phyloP scores from a whole-genome alignment of 2,888 invertebrate genomes.

The Mythimna lalbum region DNA sequence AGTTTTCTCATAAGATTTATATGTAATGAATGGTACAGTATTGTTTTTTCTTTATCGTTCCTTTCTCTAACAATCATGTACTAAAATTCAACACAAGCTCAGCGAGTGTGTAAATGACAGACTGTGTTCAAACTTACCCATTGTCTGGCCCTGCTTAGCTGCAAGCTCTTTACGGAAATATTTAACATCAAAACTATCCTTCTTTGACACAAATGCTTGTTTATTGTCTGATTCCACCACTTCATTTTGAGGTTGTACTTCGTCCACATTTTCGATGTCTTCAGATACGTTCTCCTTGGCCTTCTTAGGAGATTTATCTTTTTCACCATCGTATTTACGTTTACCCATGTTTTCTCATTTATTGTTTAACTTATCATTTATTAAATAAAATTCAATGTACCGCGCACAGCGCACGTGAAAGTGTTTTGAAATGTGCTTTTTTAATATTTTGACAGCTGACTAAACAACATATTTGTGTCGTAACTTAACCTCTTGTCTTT shows the following conservation, averaged over 20 bases:
- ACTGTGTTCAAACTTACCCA: constrained; percentile 83
- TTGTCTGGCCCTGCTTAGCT: constrained; percentile 88
- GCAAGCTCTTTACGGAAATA: constrained; percentile 91
- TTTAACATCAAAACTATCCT: constrained; percentile 89
- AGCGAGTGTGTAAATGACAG: too few relatives aligned
- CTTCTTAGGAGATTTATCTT: constrained; percentile 71
- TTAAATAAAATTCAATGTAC: background rate
- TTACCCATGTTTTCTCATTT: constrained; percentile 77
- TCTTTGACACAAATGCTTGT: constrained; percentile 61
- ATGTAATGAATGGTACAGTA: too few relatives aligned
- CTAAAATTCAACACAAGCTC: too few relatives aligned
- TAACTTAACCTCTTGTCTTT: constrained; percentile 14
- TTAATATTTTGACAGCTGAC: constrained; percentile 18
- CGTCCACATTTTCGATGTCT: constrained; percentile 56
- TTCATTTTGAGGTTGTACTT: constrained; percentile 77
- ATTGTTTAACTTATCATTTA: constrained; percentile 21
- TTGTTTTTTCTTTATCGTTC: too few relatives aligned
- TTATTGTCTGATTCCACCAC: constrained; percentile 49
- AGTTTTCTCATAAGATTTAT: too few relatives aligned
- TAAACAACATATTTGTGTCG: background rate
- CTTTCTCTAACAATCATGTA: too few relatives aligned
- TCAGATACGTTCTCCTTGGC: constrained; percentile 68
- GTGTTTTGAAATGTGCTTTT: constrained; percentile 53
- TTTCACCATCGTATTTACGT: constrained; percentile 79
- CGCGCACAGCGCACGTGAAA: constrained; percentile 72